These are phyloP conservation scores for Steatocranus sp. DNA, from an alignment of 2,797 vertebrate species.

Conservation along the genomic window DNA sequence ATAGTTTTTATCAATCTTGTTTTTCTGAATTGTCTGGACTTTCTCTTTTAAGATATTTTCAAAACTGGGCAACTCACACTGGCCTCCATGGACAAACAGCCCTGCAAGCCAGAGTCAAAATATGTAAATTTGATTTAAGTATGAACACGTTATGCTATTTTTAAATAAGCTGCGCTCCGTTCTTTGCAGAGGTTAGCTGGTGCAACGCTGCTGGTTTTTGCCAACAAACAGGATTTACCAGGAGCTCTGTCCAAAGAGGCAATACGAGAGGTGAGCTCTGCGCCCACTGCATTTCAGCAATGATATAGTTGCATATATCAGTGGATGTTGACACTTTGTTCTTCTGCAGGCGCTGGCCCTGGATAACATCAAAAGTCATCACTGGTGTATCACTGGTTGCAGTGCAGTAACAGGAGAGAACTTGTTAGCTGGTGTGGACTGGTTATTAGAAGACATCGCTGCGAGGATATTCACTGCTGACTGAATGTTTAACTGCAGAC, in stretches of 20 bases:
- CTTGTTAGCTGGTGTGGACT: conserved; percentile 83
- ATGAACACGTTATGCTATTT: rapidly evolving
- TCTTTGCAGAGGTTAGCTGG: conserved; percentile 82
- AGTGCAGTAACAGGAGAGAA: conserved; percentile 89
- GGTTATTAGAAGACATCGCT: conserved; percentile 87
- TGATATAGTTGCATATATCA: background rate
- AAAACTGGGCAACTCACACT: background rate
- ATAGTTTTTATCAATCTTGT: rapidly evolving
- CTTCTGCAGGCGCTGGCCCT: conserved; percentile 76
- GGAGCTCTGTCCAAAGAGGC: conserved; percentile 62
- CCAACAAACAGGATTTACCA: conserved; percentile 74
- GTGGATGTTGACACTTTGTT: background rate
- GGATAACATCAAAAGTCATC: conserved; percentile 84
- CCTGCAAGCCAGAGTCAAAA: background rate
- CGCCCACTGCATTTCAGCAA: background rate
- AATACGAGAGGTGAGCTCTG: conserved; percentile 41
- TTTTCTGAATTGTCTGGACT: rapidly evolving
- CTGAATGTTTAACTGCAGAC: conserved; percentile 27
- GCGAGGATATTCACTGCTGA: conserved; percentile 84
- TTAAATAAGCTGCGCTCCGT: background rate
- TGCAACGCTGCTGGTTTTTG: conserved; percentile 88
- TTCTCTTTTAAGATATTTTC: background rate
- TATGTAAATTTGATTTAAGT: background rate
- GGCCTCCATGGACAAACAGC: rapidly evolving
- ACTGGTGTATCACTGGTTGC: conserved; percentile 89